Evolutionary conservation across 2,797 vertebrate genomes (phyloP).

Genomic region (Pseudochromis fuscus): DNA sequence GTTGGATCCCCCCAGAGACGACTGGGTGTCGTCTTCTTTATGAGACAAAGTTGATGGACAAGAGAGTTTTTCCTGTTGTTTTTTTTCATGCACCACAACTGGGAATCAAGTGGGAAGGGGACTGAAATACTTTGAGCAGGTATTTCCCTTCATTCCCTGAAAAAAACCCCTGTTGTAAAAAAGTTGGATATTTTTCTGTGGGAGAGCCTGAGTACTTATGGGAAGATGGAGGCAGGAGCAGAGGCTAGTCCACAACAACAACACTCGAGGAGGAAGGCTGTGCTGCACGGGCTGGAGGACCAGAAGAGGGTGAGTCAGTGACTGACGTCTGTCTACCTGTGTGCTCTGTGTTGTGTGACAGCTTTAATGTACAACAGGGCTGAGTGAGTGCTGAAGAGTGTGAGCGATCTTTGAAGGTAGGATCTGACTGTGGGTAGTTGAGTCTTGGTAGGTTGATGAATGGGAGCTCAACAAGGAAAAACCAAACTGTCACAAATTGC

Average conservation of each 20-base stretch:
- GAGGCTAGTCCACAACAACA: constrained; percentile 91
- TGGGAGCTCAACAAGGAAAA: neutral
- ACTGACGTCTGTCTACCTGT: constrained; percentile 10
- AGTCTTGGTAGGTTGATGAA: neutral
- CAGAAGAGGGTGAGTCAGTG: constrained; percentile 94
- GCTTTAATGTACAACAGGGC: too few relatives aligned
- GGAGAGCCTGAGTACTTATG: constrained; percentile 61
- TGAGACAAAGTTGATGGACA: constrained; percentile 78
- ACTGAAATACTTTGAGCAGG: constrained; percentile 70
- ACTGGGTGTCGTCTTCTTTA: constrained; percentile 49
- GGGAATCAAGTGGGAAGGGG: constrained; percentile 58
- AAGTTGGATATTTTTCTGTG: constrained; percentile 70
- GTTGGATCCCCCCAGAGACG: constrained; percentile 61
- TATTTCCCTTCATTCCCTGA: constrained; percentile 60
- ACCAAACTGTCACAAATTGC: too few relatives aligned
- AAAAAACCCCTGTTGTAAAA: constrained; percentile 20
- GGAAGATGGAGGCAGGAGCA: constrained; percentile 93
- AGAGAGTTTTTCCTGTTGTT: constrained; percentile 46
- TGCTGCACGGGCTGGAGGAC: constrained; percentile 95
- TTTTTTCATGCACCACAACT: constrained; percentile 60
- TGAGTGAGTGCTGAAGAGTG: neutral
- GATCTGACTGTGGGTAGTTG: neutral
- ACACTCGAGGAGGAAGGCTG: constrained; percentile 90
- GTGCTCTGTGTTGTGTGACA: constrained; percentile 2
- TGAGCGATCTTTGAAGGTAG: neutral